phyloP scores from a whole-genome alignment of 1,140 invertebrate species.

The Pseudoatta argentina region DNA sequence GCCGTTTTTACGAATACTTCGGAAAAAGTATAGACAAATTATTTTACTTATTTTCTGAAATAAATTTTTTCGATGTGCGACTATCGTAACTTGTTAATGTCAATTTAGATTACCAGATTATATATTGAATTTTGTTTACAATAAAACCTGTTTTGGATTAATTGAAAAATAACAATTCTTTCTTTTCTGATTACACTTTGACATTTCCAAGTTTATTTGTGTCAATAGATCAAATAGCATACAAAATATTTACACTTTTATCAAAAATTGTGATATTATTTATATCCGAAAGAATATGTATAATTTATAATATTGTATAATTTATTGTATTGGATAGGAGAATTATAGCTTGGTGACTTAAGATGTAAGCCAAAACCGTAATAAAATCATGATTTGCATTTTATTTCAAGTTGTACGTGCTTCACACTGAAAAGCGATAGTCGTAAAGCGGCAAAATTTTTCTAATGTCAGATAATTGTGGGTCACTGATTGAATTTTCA shows the following conservation, averaged over 20 bases:
- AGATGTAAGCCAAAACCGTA: background rate
- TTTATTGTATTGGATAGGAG: background rate
- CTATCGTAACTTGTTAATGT: background rate
- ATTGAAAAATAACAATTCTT: slow-evolving; percentile 1
- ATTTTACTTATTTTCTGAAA: slow-evolving; percentile 14
- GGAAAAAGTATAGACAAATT: slow-evolving; percentile 9
- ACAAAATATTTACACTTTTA: slow-evolving; percentile 3
- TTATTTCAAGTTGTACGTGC: background rate
- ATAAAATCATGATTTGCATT: background rate
- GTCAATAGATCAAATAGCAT: slow-evolving; percentile 1
- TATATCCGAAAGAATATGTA: background rate
- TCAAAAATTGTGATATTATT: background rate
- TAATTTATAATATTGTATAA: background rate
- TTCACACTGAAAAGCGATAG: background rate
- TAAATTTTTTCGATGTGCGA: background rate
- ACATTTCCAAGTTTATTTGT: background rate
- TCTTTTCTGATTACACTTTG: background rate
- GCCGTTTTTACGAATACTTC: background rate
- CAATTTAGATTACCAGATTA: background rate
- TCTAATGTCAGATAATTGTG: background rate
- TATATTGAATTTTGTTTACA: background rate
- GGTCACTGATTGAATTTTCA: background rate
- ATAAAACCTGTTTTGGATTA: background rate
- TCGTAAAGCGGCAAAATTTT: background rate
- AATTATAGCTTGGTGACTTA: background rate